A percentile compares a stretch with the other conserved stretches of the same genome.
These are phyloP conservation scores for Galleria mellonella DNA, from an alignment of 1,140 invertebrate genomes.

Conservation along the genomic window DNA sequence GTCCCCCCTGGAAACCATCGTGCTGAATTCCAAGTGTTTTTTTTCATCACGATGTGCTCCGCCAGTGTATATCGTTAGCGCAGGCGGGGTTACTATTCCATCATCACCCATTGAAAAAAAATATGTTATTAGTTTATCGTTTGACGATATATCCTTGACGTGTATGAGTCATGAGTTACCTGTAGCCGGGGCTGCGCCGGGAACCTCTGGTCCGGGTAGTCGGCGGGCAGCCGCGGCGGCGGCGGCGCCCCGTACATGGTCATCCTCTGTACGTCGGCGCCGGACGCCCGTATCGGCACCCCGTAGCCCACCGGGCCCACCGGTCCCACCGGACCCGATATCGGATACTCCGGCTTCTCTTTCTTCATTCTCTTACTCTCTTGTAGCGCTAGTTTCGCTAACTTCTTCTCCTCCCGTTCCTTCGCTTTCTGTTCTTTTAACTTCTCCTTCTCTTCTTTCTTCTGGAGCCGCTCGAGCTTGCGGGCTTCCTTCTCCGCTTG, in stretches of 20 bases:
- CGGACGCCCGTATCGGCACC: conserved; percentile 9
- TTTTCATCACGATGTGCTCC: no score
- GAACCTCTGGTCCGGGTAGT: conserved; percentile 21
- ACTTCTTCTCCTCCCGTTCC: conserved; percentile 64
- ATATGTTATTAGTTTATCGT: no score
- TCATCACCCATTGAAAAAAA: no score
- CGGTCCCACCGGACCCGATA: conserved; percentile 12
- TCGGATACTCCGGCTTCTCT: conserved; percentile 33
- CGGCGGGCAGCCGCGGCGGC: background rate
- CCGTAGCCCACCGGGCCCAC: conserved; percentile 16
- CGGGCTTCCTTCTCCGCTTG: conserved; percentile 77
- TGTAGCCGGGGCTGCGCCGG: conserved; percentile 40
- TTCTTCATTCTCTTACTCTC: conserved; percentile 60
- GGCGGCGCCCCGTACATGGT: background rate
- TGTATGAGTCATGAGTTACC: no score
- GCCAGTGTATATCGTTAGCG: no score
- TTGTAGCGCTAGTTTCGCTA: conserved; percentile 47
- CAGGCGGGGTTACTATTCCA: no score
- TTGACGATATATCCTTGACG: no score
- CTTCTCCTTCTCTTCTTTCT: conserved; percentile 78
- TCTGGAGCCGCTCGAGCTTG: conserved; percentile 75
- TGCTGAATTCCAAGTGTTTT: no score
- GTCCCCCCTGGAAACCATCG: no score
- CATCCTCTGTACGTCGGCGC: background rate
- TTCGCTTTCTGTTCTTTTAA: conserved; percentile 73